Base-by-base conservation (phyloP, 2,888 invertebrate species). In the Neocrepidodera transversa region DNA sequence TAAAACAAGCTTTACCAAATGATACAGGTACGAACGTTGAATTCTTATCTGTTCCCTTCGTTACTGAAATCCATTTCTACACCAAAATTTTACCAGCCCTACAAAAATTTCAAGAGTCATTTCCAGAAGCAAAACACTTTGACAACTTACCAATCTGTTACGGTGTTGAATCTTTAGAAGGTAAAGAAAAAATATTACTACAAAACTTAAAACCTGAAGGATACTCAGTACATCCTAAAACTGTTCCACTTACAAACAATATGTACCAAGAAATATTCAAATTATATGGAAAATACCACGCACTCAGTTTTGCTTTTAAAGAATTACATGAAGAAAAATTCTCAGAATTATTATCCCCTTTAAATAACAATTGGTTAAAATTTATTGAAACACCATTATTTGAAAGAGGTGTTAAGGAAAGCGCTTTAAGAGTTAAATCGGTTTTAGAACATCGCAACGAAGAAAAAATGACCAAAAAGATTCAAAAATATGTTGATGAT, bases 231-330 rank as follows among this genome's bases (percentile, higher is more conserved):
- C 48, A 53, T 20, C 54, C 54, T 10, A 47, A 36, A 36, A 4
- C 10, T 13, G 17, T 14, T 8, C 45, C 17, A 0, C 1, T 54
- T 2, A 28, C 8, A 5, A n/a, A 11, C 1, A 20, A 26, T 36
- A 54, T 36, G 36, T 54, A 54, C 26, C 45, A 54, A 45, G 17
- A 26, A 5, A 47, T 54, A 6, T 54, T 54, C 6, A 35, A 23
- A 23, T 0, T 36, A 8, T 54, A 54, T n/a, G 54, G 54, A 2
- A 36, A 45, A 26, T 54, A 67, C 28, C 74, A 74, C 48, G 68
- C 66, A 4, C 30, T 66, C 16, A 68, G 67, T 1, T 68, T 66
- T 38, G 71, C 66, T 1, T 53, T 50, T 13, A 45, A 54, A 26
- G 2, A 36, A 7, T 7, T n/a, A 2, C 23, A 47, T n/a, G 8